A percentile compares a stretch with the other conserved stretches of the same genome.
Conservation (phyloP, 2,888 invertebrate genomes). For the Sesia bembeciformis region DNA sequence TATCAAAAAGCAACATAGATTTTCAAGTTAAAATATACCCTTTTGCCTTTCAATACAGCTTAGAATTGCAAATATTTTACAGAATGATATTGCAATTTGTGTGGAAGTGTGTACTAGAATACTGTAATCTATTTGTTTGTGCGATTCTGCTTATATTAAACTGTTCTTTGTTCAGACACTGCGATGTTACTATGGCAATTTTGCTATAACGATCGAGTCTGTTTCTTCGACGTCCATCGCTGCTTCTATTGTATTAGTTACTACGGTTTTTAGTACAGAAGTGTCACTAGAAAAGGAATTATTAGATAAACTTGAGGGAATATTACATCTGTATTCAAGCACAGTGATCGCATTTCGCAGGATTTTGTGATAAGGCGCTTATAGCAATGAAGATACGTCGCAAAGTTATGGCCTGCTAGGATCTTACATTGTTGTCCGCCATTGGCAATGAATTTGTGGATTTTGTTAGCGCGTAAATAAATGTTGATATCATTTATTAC, state of each 20-base stretch:
- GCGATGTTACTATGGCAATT: background rate
- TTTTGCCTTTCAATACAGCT: too few relatives aligned
- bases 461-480: background rate
- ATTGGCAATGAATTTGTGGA: background rate
- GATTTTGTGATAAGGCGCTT: slow-evolving; percentile 14
- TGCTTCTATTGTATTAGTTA: background rate
- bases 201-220: background rate
- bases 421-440: background rate
- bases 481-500: background rate
- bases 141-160: background rate
- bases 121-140: background rate
- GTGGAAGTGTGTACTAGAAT: background rate
- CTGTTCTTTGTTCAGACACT: background rate
- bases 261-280: background rate
- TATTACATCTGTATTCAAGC: background rate
- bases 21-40: too few relatives aligned
- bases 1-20: too few relatives aligned
- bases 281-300: background rate
- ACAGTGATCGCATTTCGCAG: slow-evolving; percentile 11
- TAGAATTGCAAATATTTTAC: too few relatives aligned
- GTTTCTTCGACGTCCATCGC: background rate
- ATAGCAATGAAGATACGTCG: slow-evolving; percentile 1
- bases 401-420: background rate
- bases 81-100: too few relatives aligned
- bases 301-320: background rate